phyloP scores from a whole-genome alignment of 2,113 vertebrate genomes.

The Colius striatus region DNA sequence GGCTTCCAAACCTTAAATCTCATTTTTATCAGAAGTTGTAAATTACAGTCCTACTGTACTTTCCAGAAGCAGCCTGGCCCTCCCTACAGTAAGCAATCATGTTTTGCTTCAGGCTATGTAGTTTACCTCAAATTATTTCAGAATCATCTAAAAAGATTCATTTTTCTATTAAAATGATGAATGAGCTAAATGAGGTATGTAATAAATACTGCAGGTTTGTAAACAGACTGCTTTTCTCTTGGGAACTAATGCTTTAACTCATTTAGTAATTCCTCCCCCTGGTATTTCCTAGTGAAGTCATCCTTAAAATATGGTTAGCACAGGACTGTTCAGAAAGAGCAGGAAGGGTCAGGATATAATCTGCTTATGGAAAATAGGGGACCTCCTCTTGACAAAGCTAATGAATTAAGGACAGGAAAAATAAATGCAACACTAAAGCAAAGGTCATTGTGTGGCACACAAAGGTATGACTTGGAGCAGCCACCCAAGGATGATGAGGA shows the following conservation, averaged over 20 bases:
- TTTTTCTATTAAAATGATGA: constrained; percentile 94
- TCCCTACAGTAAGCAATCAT: constrained; percentile 68
- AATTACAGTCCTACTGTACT: constrained; percentile 33
- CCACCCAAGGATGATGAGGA: background rate
- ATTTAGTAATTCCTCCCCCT: constrained; percentile 74
- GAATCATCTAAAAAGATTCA: constrained; percentile 85
- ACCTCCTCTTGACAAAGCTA: background rate
- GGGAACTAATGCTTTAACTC: constrained; percentile 80
- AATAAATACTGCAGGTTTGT: constrained; percentile 92
- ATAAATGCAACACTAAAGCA: background rate
- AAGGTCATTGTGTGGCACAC: background rate
- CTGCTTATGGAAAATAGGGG: constrained; percentile 12
- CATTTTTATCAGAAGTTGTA: constrained; percentile 24
- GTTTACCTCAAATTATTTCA: constrained; percentile 78
- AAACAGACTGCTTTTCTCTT: constrained; percentile 83
- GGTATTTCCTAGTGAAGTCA: constrained; percentile 74
- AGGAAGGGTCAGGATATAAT: constrained; percentile 48
- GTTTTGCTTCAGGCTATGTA: constrained; percentile 76
- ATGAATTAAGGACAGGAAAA: constrained; percentile 12
- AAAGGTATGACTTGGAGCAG: background rate
- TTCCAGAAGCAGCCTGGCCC: constrained; percentile 4
- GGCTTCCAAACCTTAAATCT: background rate
- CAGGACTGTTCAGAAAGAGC: constrained; percentile 2
- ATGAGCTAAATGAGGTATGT: constrained; percentile 94
- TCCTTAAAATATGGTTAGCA: constrained; percentile 66